These are phyloP conservation scores for Polypedilum vanderplanki DNA, from an alignment of 1,140 invertebrate species.

Conservation along the genomic window DNA sequence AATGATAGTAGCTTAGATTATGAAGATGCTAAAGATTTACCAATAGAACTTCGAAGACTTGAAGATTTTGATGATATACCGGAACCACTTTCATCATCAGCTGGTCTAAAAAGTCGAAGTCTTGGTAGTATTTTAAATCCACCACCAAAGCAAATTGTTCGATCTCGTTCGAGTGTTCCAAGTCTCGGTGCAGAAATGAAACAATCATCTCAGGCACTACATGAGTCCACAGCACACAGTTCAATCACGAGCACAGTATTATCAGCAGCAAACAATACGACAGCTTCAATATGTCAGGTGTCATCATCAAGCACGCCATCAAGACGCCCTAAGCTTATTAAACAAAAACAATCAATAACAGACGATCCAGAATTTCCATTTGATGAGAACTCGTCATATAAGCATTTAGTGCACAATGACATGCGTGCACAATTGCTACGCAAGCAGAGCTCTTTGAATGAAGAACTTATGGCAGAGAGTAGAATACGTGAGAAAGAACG, in stretches of 20 bases:
- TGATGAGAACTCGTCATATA: not conserved
- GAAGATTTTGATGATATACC: slow-evolving; percentile 60
- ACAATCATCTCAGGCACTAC: not conserved
- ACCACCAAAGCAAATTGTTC: slow-evolving; percentile 51
- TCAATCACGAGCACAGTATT: slow-evolving; percentile 34
- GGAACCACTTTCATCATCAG: slow-evolving; percentile 44
- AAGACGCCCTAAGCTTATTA: slow-evolving; percentile 57
- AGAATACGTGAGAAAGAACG: slow-evolving; percentile 73
- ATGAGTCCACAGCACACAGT: not conserved
- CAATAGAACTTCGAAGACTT: slow-evolving; percentile 79
- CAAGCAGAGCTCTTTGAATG: slow-evolving; percentile 82
- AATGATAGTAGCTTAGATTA: slow-evolving; percentile 52
- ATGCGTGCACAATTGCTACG: slow-evolving; percentile 46
- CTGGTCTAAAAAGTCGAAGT: slow-evolving; percentile 48
- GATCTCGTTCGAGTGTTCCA: slow-evolving; percentile 66
- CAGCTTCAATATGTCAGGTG: slow-evolving; percentile 33
- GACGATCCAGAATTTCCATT: slow-evolving; percentile 45
- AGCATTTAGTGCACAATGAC: not conserved
- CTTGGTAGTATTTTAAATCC: slow-evolving; percentile 72
- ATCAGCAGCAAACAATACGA: slow-evolving; percentile 32
- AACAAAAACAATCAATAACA: slow-evolving; percentile 70
- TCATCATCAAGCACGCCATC: not conserved
- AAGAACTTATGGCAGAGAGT: slow-evolving; percentile 79
- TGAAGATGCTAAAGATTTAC: slow-evolving; percentile 64
- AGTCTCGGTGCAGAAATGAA: slow-evolving; percentile 48